Percentiles rank a stretch among this genome's conserved stretches.
Conservation (phyloP, 1,140 invertebrate genomes). For the Trichonephila clavata region DNA sequence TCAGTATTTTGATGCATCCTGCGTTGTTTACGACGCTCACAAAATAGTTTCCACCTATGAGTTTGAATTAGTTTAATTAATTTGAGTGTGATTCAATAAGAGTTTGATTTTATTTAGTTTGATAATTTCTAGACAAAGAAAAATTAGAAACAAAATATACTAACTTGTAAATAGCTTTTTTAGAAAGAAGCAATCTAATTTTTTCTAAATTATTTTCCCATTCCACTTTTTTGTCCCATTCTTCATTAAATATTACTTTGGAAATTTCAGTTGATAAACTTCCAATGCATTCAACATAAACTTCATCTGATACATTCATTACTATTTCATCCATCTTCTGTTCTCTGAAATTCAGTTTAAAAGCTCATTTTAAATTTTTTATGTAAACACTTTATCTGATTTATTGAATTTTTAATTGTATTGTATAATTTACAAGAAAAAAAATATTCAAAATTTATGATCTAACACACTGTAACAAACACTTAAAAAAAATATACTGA, state of each 20-base stretch:
- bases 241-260: constrained; percentile 23
- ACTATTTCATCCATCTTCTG: constrained; percentile 29
- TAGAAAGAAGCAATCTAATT: background rate
- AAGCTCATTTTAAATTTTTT: background rate
- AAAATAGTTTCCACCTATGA: constrained; percentile 64
- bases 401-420: too few relatives aligned
- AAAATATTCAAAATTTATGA: too few relatives aligned
- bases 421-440: too few relatives aligned
- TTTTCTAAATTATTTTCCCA: background rate
- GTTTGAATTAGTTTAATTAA: too few relatives aligned
- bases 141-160: background rate
- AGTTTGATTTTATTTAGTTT: background rate
- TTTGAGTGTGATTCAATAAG: background rate
- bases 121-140: background rate
- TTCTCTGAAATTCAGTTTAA: background rate
- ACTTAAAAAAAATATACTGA: too few relatives aligned
- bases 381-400: background rate
- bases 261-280: constrained; percentile 28
- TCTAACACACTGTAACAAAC: too few relatives aligned
- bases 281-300: constrained; percentile 51
- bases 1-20: constrained; percentile 23
- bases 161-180: constrained; percentile 52
- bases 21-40: constrained; percentile 55
- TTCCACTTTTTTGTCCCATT: background rate
- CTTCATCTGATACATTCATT: background rate